These are phyloP conservation scores for Acronicta leporina DNA, from an alignment of 2,888 invertebrate species.

Conservation along the genomic window DNA sequence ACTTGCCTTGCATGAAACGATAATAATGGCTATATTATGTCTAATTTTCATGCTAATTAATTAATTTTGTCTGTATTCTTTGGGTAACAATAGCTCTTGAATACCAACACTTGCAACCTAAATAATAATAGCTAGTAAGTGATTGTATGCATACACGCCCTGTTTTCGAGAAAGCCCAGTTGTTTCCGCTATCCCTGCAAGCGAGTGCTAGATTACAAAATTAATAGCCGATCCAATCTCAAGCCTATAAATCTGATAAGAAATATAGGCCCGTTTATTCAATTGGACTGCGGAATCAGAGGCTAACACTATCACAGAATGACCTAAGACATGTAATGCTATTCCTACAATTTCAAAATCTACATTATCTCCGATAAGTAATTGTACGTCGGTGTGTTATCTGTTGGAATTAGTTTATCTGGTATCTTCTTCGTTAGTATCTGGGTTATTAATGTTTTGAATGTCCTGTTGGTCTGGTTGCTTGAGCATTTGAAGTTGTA, in stretches of 20 bases:
- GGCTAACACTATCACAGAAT: constrained; percentile 52
- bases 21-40: too few relatives aligned
- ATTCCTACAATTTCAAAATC: constrained; percentile 50
- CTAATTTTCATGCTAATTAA: too few relatives aligned
- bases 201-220: constrained; percentile 54
- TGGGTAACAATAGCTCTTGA: neutral
- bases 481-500: constrained; percentile 46
- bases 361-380: constrained; percentile 46
- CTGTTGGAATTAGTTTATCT: constrained; percentile 42
- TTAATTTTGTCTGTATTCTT: too few relatives aligned
- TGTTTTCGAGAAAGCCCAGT: constrained; percentile 53
- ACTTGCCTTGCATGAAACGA: too few relatives aligned
- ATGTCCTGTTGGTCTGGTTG: constrained; percentile 46
- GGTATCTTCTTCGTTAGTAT: constrained; percentile 34
- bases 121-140: constrained; percentile 35
- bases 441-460: constrained; percentile 40
- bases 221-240: constrained; percentile 56
- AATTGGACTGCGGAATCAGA: constrained; percentile 51
- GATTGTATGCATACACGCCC: constrained; percentile 24
- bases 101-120: constrained; percentile 35
- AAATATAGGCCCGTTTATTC: constrained; percentile 53
- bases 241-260: constrained; percentile 57
- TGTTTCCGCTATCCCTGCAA: constrained; percentile 49
- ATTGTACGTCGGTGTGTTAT: constrained; percentile 42
- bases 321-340: constrained; percentile 40